Percentiles rank a stretch among this genome's conserved stretches.
These are phyloP conservation scores for Lasioglossum villosulum DNA, from an alignment of 2,888 invertebrate species.

Conservation along the genomic window DNA sequence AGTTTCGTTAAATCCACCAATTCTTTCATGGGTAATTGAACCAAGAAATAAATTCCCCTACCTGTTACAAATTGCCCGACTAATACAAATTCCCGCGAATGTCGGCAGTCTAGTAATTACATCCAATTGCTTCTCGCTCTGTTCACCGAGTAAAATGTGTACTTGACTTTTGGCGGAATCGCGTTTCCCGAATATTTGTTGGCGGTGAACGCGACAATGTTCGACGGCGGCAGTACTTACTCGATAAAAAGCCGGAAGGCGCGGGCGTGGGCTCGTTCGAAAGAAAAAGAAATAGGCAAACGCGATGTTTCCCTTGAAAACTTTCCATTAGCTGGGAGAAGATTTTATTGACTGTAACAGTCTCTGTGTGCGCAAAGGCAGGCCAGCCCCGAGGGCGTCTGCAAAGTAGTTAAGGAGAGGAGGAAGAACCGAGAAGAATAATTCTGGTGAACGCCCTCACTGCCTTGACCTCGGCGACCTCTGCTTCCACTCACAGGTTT, in stretches of 20 bases:
- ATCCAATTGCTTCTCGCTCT: background rate
- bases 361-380: conserved; percentile 41
- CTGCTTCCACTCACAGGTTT: conserved; percentile 70
- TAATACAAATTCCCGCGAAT: background rate
- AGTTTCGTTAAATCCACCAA: background rate
- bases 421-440: conserved; percentile 71
- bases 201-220: background rate
- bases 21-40: background rate
- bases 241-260: conserved; percentile 9
- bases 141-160: background rate
- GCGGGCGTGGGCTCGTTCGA: conserved; percentile 1
- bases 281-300: conserved; percentile 35
- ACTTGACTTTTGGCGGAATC: background rate
- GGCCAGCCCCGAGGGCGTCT: conserved; percentile 40
- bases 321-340: conserved; percentile 49
- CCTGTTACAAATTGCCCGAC: background rate
- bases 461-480: conserved; percentile 77
- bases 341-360: conserved; percentile 63
- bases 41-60: background rate
- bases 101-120: background rate
- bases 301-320: conserved; percentile 25
- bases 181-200: background rate
- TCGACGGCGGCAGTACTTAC: background rate
- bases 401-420: conserved; percentile 60
- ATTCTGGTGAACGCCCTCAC: conserved; percentile 78